Conservation (phyloP, 92 coral and sea anemone species). For the Epizoanthus ramosus region DNA sequence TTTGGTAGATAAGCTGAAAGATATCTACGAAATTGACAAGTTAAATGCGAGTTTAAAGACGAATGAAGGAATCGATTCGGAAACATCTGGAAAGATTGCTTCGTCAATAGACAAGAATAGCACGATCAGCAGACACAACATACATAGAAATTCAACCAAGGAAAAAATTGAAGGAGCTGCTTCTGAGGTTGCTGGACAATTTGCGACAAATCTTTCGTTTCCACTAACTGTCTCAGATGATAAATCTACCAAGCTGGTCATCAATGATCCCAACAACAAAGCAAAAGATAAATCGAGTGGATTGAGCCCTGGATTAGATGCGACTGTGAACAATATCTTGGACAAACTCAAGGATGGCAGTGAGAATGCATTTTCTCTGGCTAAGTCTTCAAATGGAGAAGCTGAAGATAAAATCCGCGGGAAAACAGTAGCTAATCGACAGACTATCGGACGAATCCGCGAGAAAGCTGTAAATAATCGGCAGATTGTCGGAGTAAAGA, state of each 20-base stretch:
- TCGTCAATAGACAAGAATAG: conserved; percentile 37
- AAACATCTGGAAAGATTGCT: conserved; percentile 67
- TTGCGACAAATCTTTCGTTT: conserved; percentile 75
- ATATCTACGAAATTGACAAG: conserved; percentile 83
- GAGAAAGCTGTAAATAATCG: conserved; percentile 35
- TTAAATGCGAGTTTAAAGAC: conserved; percentile 49
- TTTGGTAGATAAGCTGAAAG: conserved; percentile 85
- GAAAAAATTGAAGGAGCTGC: conserved; percentile 7
- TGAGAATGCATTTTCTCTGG: neutral
- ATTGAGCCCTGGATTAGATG: conserved; percentile 43
- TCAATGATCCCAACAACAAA: conserved; percentile 42
- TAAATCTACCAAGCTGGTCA: conserved; percentile 44
- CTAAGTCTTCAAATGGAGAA: neutral
- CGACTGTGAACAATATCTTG: conserved; percentile 47
- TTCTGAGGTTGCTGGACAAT: conserved; percentile 18
- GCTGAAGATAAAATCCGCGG: no score
- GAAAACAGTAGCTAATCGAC: neutral
- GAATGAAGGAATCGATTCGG: conserved; percentile 42
- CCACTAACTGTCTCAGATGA: conserved; percentile 74
- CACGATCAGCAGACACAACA: conserved; percentile 45
- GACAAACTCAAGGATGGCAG: conserved; percentile 28
- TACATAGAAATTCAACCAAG: conserved; percentile 13
- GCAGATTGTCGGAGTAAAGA: conserved; percentile 11
- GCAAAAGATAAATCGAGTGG: conserved; percentile 26
- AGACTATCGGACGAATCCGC: neutral